phyloP scores from a whole-genome alignment of 2,113 vertebrate genomes.

The Ovis canadensis region DNA sequence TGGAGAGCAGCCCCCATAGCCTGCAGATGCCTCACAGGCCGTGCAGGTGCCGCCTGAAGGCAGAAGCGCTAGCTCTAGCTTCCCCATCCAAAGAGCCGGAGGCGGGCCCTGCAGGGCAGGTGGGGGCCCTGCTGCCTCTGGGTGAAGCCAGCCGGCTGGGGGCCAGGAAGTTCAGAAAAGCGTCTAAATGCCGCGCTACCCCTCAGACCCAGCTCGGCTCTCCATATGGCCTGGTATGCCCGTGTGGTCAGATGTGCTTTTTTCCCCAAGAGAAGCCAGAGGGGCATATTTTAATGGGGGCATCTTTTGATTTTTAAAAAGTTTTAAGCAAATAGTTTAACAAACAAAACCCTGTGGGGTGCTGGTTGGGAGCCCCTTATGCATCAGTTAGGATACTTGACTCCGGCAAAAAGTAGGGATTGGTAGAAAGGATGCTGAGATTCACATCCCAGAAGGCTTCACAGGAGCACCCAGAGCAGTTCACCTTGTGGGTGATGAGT shows the following conservation, averaged over 20 bases:
- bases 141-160: neutral
- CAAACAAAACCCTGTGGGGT: neutral
- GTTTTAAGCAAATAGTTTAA: conserved; percentile 4
- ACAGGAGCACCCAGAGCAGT: neutral
- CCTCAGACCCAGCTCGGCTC: neutral
- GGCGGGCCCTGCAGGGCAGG: neutral
- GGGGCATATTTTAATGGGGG: neutral
- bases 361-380: neutral
- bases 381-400: neutral
- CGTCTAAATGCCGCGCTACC: accelerated
- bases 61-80: too few relatives aligned
- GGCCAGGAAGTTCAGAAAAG: neutral
- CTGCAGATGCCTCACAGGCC: neutral
- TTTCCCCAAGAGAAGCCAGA: neutral
- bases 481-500: neutral
- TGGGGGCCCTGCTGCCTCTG: neutral
- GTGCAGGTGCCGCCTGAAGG: too few relatives aligned
- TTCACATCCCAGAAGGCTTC: neutral
- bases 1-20: neutral
- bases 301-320: neutral
- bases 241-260: neutral
- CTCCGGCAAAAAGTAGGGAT: neutral
- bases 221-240: neutral
- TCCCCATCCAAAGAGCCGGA: accelerated
- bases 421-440: neutral